Evolutionary conservation across 2,797 vertebrate species (phyloP).

Genomic region (Peromyscus eremicus): DNA sequence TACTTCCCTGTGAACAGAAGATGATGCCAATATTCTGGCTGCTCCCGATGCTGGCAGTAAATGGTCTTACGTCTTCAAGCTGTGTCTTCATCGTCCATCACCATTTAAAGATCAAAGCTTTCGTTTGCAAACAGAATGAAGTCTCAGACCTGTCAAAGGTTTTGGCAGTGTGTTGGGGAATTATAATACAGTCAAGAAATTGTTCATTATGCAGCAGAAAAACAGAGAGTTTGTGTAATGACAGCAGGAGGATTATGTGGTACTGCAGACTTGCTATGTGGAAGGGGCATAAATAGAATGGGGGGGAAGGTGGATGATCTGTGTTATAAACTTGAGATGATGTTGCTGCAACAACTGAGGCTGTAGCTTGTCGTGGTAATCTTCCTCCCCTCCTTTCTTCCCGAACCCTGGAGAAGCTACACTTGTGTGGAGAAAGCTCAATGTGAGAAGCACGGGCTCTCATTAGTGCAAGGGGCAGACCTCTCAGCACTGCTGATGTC

Average conservation of each 20-base stretch:
- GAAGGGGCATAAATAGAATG: not conserved
- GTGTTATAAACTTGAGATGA: not conserved
- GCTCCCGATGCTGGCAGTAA: not conserved
- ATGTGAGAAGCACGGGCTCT: not conserved
- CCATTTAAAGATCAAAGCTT: not conserved
- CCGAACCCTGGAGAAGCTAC: not conserved
- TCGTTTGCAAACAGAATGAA: not conserved
- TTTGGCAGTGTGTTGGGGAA: not conserved
- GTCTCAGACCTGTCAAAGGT: no score
- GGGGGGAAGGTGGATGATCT: not conserved
- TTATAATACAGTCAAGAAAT: not conserved
- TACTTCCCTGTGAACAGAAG: not conserved
- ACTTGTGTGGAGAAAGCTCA: not conserved
- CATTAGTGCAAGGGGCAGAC: not conserved
- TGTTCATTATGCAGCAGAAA: not conserved
- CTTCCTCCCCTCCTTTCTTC: not conserved
- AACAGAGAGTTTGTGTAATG: not conserved
- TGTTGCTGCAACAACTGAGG: not conserved
- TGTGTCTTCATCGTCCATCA: not conserved
- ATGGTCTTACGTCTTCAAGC: not conserved
- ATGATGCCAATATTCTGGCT: conserved; percentile 14
- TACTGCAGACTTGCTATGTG: not conserved
- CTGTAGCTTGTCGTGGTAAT: not conserved
- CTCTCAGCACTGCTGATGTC: not conserved
- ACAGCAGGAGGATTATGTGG: not conserved